Evolutionary conservation across 2,113 vertebrate species (phyloP), one percentile per base, ranked within the genome.

Genomic region (Argyrosomus japonicus): DNA sequence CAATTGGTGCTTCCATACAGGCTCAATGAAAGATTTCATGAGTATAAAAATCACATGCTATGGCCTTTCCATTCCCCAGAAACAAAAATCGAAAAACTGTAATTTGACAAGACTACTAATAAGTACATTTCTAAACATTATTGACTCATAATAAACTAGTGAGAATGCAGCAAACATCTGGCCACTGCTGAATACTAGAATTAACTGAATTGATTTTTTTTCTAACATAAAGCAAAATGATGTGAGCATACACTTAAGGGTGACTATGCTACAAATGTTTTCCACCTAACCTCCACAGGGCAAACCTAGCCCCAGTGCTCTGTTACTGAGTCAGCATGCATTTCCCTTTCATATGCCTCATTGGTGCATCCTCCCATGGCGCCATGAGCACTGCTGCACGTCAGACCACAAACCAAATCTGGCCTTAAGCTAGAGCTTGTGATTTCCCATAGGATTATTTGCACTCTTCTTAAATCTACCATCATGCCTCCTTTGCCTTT

Each of bases 261-360:
- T 86, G 82, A 87, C 76, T 83, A 75, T 75, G 11, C 70, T n/a
- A 10, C 17, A 70, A 64, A 76, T 50, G 13, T 29, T 61, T 7
- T 70, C 23, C 61, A 53, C 68, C n/a, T 53, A 54, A 72, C 77
- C 63, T 77, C 63, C 62, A 65, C n/a, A n/a, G 64, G 50, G 43
- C 48, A 73, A 71, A 68, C 32, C n/a, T 48, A 45, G 54, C 25
- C 19, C 18, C 53, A 50, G 62, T 32, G 67, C 62, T 63, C n/a
- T 64, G 36, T 62, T 56, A 57, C 75, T 65, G 65, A 86, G 43
- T 82, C 29, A 60, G 81, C 78, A 67, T 23, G 77, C 74, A 56
- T 43, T 87, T 71, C 58, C 25, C 53, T 84, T 82, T 84, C 58
- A 71, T 54, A 74, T 71, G 71, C 84, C 75, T 88, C 81, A 81